Base-by-base conservation (phyloP, 2,888 invertebrate species). In the Nezara viridula region DNA sequence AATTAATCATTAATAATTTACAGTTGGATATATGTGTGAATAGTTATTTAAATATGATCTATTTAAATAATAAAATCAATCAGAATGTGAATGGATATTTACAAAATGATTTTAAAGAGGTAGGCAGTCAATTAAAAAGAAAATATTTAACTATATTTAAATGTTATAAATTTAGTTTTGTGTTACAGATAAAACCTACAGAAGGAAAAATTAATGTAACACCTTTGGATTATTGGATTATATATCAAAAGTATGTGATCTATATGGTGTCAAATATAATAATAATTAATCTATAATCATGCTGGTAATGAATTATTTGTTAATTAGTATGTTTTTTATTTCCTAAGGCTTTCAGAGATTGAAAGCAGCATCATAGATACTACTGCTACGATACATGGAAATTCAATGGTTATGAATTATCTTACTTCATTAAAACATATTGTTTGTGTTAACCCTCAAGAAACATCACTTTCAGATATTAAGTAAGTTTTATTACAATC, bases 21-120 rank as follows among this genome's bases (percentile, higher is more conserved):
- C 81, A 81, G 81, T 4, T n/a, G 4, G 81, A 47, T 44, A 14
- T 81, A 47, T 24, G n/a, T 81, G 9, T 16, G 12, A 81, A 81
- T 81, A 44, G 44, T 3, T 44, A 44, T 47, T 44, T 44, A 44
- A 81, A 44, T 81, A 81, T 81, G 81, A 81, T 44, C 2, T 81
- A n/a, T 47, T 47, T 81, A 12, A 81, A 81, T 81, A 47, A 81
- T 3, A 10, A 81, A 44, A 81, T 81, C n/a, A 81, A 81, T 47
- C 44, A 81, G 40, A 81, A 47, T 24, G 24, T 81, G 44, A 44
- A 81, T 47, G 24, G 40, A 47, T 24, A 81, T 81, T 81, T 81
- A n/a, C 24, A 81, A 47, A 81, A 44, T 81, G 81, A 81, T 81
- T 81, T 81, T 81, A 40, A 81, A 44, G 81, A 81, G 81, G 81